phyloP scores from a whole-genome alignment of 2,888 invertebrate genomes.

The Heliconius erato region DNA sequence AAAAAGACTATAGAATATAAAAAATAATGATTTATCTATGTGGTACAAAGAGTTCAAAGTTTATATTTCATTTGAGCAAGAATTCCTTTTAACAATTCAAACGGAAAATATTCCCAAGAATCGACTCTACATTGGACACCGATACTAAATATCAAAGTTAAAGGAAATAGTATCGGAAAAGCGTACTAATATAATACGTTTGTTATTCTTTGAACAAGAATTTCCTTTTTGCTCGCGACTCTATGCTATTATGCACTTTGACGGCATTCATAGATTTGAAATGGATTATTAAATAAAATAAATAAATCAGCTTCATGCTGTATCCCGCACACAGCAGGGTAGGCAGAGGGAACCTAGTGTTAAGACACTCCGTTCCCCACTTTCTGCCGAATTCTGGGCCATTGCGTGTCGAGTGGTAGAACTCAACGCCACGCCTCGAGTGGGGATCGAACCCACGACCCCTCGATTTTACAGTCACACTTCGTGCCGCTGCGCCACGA shows the following conservation, averaged over 20 bases:
- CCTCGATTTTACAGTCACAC: too few species aligned
- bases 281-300: too few species aligned
- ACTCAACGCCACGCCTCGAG: too few species aligned
- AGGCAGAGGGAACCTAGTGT: too few species aligned
- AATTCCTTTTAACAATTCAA: conserved; percentile 1
- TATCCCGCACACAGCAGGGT: too few species aligned
- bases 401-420: too few species aligned
- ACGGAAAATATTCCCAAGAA: neutral
- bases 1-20: neutral
- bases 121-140: neutral
- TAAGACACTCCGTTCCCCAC: too few species aligned
- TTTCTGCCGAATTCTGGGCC: too few species aligned
- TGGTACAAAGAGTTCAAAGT: neutral
- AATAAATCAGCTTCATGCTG: too few species aligned
- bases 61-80: neutral
- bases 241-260: neutral
- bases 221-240: conserved; percentile 9
- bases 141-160: conserved; percentile 14
- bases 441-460: too few species aligned
- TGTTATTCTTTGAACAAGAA: conserved; percentile 35
- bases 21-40: neutral
- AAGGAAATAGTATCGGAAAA: conserved; percentile 34
- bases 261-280: neutral
- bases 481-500: too few species aligned
- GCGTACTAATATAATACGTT: conserved; percentile 35